These are phyloP conservation scores for Hyles lineata DNA, from an alignment of 2,888 invertebrate species.

Conservation along the genomic window DNA sequence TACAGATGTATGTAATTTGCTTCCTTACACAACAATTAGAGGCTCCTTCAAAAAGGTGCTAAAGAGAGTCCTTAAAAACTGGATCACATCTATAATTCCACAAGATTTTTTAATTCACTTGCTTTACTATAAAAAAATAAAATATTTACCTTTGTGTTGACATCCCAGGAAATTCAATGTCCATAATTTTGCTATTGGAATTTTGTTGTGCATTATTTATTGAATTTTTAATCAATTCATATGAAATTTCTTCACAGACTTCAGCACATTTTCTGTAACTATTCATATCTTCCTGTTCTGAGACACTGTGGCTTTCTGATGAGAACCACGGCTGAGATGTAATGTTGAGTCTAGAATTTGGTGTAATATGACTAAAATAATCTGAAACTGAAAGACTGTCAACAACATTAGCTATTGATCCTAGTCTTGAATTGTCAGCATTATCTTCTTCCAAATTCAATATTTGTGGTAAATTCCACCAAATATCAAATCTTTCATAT, in stretches of 20 bases:
- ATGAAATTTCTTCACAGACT: slow-evolving; percentile 58
- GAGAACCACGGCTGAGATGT: slow-evolving; percentile 65
- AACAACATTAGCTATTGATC: slow-evolving; percentile 59
- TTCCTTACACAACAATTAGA: too few relatives aligned
- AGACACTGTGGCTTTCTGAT: slow-evolving; percentile 65
- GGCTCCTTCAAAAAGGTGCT: too few relatives aligned
- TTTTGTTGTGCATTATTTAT: slow-evolving; percentile 52
- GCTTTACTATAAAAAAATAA: background rate
- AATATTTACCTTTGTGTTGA: slow-evolving; percentile 64
- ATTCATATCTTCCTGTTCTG: slow-evolving; percentile 65
- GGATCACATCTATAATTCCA: too few relatives aligned
- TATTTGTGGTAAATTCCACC: slow-evolving; percentile 69
- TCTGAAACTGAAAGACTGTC: slow-evolving; percentile 76
- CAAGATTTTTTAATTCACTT: too few relatives aligned
- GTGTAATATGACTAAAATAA: slow-evolving; percentile 46
- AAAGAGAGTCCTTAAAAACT: too few relatives aligned
- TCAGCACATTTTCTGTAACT: slow-evolving; percentile 56
- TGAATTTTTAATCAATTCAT: slow-evolving; percentile 53
- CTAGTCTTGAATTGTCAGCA: slow-evolving; percentile 45
- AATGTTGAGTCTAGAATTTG: slow-evolving; percentile 48
- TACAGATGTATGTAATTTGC: too few relatives aligned
- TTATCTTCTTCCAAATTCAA: slow-evolving; percentile 40
- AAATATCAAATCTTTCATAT: slow-evolving; percentile 58
- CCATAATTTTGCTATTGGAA: slow-evolving; percentile 47
- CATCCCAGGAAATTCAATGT: slow-evolving; percentile 61